Evolutionary conservation across 2,797 vertebrate genomes (phyloP), one percentile per base, ranked within the genome.

Genomic region (Tamandua tetradactyla): DNA sequence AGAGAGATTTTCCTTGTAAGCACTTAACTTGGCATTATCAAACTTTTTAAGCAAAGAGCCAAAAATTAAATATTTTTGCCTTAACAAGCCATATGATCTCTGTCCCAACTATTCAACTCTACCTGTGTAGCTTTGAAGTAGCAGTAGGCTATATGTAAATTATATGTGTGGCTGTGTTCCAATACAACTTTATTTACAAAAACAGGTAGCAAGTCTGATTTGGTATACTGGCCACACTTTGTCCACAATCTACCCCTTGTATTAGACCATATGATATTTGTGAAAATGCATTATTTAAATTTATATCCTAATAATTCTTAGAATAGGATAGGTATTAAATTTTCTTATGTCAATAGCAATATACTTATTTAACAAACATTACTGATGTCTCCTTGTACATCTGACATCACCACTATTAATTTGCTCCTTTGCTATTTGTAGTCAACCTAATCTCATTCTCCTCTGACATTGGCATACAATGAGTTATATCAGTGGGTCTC

Each of bases 131-230:
- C 3, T 35, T 42, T 11, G 22, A 69, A 23, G 44, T 5, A 74
- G 20, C 42, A 78, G 27, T 2, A 30, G 40, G 44, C 11, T 49
- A 23, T 9, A 27, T 2, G 11, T 17, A 44, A 37, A 32, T 86
- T 44, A 23, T 0, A 12, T 17, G 4, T 9, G 0, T 13, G 13
- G 9, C 30, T 80, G 1, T 1, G 22, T 40, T 27, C 76, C 52
- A 42, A 83, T 30, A 47, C 47, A 47, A 47, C 18, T 79, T 69
- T 35, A 71, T 55, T 57, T 66, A 72, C 5, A 40, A 47, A 61
- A 78, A n/a, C 35, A 20, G 13, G 9, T 25, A 9, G 47, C 49
- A 55, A 37, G 15, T 20, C 27, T 17, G 15, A 20, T 20, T 59
- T 78, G 64, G 59, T 40, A 80, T 37, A 7, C 2, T 44, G 79